Base-by-base conservation (phyloP, 2,888 invertebrate species). In the Siphonodentalium dalli region DNA sequence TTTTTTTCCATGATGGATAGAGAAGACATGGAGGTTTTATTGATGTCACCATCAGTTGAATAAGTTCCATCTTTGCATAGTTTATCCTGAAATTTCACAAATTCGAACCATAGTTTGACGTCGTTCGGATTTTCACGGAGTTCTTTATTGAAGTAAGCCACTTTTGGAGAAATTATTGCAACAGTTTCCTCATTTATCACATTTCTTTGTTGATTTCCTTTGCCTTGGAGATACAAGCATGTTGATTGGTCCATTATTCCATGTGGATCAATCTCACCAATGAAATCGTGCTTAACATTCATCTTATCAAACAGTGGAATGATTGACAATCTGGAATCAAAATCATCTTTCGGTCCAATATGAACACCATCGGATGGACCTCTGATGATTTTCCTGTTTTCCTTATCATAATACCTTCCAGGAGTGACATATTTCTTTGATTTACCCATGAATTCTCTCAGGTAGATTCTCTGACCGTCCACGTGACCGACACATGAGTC, bases 51-150 rank as follows among this genome's bases (percentile, higher is more conserved):
- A n/a, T 38, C 20, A 40, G 23, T 18, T 15, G 20, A 23, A 45
- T 42, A 51, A 35, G 49, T 45, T 7, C 49, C 58, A 20, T 58
- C 61, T 18, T 58, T 45, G n/a, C 53, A 55, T 21, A 72, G 23
- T 21, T 71, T 63, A 50, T 83, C 81, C 63, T 83, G 83, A 61
- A 81, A 83, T n/a, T 73, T 65, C 3, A 83, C 71, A 74, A 83
- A 83, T 26, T 83, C 78, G 8, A 83, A 54, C 84, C 83, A 83
- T 23, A 77, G 52, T 26, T 72, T 48, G 8, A 80, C 62, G 66
- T 83, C 72, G 13, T 61, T 43, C 15, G 83, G 81, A 28, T 77
- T 63, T 26, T 78, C 75, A 35, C 75, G 60, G 9, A 82, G 61
- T 34, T 66, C 55, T 53, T 71, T 72, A 58, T 83, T 83, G 54